Evolutionary conservation across 2,797 vertebrate species (phyloP), one percentile per base, ranked within the genome.

Genomic region (Gymnothorax javanicus): DNA sequence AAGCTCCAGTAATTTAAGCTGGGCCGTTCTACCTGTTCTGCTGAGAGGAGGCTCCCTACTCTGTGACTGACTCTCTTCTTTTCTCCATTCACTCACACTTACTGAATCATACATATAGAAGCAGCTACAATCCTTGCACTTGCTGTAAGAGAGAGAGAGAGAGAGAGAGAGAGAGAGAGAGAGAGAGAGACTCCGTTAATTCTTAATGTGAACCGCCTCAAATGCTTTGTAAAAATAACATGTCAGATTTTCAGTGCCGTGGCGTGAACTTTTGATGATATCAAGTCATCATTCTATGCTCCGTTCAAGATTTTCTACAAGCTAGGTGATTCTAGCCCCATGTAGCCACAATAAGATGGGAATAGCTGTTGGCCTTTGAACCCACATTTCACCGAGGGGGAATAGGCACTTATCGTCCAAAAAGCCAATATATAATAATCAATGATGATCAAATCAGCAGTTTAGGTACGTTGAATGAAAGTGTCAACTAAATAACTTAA

Each of bases 71-170:
- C 90, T 83, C 84, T 89, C 88, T 90, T 93, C 91, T 71, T 89
- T 85, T 64, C 13, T 67, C 73, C 82, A 43, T 43, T 43, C 33
- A 43, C 33, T 43, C 86, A 87, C 90, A 92, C 90, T 87, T 87
- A 86, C 84, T 90, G 91, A 92, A 93, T 90, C 71, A 83, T 86
- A 87, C 90, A 90, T 90, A 69, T 88, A 91, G 85, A 85, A 60
- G 84, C 91, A 15, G 54, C 43, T 6, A 2, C 17, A 79, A 54
- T 79, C 23, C 9, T 52, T 6, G 15, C 20, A 7, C 50, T 23
- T 50, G 71, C 71, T 43, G n/a, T n/a, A 33, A 4, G 33, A 77
- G 75, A 27, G 43, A 23, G n/a, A n/a, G n/a, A n/a, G n/a, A n/a
- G n/a, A n/a, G n/a, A n/a, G n/a, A n/a, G n/a, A n/a, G n/a, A n/a